phyloP scores from a whole-genome alignment of 30 jellyfish, hydroid and myxozoan genomes.

The Aurelia coerulea region DNA sequence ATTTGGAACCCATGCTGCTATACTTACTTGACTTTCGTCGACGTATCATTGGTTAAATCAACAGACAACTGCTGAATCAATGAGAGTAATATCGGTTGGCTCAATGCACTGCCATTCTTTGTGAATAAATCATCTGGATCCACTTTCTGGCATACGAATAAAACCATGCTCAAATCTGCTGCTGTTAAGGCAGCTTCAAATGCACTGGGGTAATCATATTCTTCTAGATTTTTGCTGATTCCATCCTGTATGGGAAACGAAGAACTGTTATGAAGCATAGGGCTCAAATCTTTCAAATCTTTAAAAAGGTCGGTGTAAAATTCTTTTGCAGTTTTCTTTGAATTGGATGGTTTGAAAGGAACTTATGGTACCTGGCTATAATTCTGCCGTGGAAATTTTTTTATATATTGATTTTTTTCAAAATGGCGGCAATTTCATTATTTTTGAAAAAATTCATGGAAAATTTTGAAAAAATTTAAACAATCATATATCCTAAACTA shows the following conservation, averaged over 20 bases:
- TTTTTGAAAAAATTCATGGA: too few relatives aligned
- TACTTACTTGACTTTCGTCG: conserved; percentile 74
- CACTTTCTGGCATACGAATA: conserved; percentile 69
- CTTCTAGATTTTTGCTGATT: conserved; percentile 32
- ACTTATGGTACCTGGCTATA: too few relatives aligned
- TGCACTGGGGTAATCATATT: conserved; percentile 60
- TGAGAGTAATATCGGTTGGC: conserved; percentile 81
- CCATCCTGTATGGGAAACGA: conserved; percentile 8
- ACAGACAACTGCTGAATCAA: conserved; percentile 86
- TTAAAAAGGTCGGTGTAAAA: too few relatives aligned
- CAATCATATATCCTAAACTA: too few relatives aligned
- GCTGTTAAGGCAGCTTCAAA: conserved; percentile 81
- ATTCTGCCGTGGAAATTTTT: too few relatives aligned
- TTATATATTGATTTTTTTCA: too few relatives aligned
- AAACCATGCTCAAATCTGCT: conserved; percentile 64
- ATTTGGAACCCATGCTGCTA: background rate
- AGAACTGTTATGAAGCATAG: background rate
- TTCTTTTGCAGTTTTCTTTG: too few relatives aligned
- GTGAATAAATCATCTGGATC: conserved; percentile 81
- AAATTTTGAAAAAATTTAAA: too few relatives aligned
- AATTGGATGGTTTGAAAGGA: too few relatives aligned
- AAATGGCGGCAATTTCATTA: too few relatives aligned
- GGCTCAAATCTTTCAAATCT: too few relatives aligned
- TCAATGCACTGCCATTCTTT: conserved; percentile 28
- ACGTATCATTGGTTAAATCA: conserved; percentile 78